Percentiles rank a stretch among this genome's conserved stretches.
Conservation (phyloP, 2,888 invertebrate genomes). For the Malachius bipustulatus region DNA sequence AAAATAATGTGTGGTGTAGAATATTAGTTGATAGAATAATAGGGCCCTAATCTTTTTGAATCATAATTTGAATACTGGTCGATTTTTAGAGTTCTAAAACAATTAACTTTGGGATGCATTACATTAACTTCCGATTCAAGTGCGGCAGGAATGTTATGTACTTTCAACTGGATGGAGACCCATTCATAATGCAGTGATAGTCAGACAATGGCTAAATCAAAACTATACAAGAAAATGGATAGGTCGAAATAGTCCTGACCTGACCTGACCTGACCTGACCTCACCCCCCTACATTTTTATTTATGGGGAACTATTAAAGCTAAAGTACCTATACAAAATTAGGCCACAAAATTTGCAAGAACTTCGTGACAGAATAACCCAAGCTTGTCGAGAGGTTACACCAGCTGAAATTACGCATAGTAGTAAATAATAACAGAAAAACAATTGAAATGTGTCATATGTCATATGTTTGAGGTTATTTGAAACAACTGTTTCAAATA, state of each 20-base stretch:
- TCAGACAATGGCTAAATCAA: slow-evolving; percentile 3
- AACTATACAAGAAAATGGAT: background rate
- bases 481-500: too few species aligned
- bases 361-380: slow-evolving; percentile 1
- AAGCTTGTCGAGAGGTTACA: slow-evolving; percentile 2
- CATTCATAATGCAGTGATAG: too few species aligned
- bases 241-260: background rate
- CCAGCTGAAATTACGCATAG: slow-evolving; percentile 1
- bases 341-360: slow-evolving; percentile 3
- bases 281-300: background rate
- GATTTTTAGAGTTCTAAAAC: slow-evolving; percentile 1
- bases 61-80: slow-evolving; percentile 3
- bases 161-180: slow-evolving; percentile 1
- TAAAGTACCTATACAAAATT: slow-evolving; percentile 1
- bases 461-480: too few species aligned
- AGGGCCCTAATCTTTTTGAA: slow-evolving; percentile 2
- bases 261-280: background rate
- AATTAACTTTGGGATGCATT: slow-evolving; percentile 3
- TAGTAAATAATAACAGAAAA: slow-evolving; percentile 2
- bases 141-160: slow-evolving; percentile 3
- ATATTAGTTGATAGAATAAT: background rate
- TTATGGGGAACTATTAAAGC: slow-evolving; percentile 2
- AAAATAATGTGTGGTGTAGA: slow-evolving; percentile 1
- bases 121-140: slow-evolving; percentile 2
- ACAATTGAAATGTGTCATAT: too few species aligned